phyloP scores from a whole-genome alignment of 2,113 vertebrate genomes.

The Pterocles gutturalis region DNA sequence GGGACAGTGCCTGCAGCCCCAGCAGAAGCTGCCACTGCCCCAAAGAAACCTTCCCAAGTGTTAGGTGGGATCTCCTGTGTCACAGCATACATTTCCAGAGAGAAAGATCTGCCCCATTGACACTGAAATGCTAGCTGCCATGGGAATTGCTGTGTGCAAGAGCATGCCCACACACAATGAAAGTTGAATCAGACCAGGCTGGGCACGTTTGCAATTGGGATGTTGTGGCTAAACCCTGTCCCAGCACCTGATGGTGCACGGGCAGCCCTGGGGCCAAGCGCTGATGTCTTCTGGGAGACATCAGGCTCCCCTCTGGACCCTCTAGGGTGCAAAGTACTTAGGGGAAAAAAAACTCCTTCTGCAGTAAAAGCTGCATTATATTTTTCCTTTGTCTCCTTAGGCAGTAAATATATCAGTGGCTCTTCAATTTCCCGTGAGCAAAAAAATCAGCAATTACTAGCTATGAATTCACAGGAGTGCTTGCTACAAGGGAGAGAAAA shows the following conservation, averaged over 20 bases:
- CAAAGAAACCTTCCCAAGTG: accelerated
- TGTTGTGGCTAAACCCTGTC: accelerated
- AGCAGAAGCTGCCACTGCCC: neutral
- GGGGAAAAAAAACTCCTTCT: neutral
- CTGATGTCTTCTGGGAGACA: neutral
- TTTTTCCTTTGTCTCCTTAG: neutral
- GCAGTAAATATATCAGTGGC: neutral
- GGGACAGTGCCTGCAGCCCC: neutral
- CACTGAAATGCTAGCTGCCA: accelerated
- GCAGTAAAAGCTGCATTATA: neutral
- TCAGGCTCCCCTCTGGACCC: neutral
- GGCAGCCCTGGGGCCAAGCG: neutral
- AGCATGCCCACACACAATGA: accelerated
- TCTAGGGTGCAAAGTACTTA: neutral
- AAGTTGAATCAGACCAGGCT: neutral
- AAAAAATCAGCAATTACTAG: neutral
- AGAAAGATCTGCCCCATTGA: accelerated
- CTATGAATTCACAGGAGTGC: neutral
- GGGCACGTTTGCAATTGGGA: accelerated
- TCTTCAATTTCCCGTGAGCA: neutral
- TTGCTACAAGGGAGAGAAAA: neutral
- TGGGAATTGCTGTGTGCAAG: neutral
- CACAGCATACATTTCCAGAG: accelerated
- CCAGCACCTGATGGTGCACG: neutral
- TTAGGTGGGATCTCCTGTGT: neutral